phyloP scores from a whole-genome alignment of 2,113 vertebrate species.

The Eurystomus gularis region DNA sequence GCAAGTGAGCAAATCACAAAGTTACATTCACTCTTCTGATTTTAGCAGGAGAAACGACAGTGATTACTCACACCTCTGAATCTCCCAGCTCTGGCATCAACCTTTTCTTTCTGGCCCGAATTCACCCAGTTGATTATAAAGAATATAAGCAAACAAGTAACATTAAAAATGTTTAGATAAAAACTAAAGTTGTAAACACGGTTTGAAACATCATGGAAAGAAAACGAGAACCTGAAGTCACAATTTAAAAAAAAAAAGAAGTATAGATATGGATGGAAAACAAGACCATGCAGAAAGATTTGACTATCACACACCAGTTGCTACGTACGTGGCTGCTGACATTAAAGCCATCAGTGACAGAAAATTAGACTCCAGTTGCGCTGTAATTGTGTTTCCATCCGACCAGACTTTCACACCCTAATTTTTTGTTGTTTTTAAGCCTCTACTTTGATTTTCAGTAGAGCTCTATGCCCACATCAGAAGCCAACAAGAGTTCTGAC shows the following conservation, averaged over 20 bases:
- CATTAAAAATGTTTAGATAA: background rate
- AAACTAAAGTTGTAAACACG: background rate
- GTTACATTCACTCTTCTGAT: background rate
- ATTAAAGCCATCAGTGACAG: background rate
- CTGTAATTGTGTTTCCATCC: background rate
- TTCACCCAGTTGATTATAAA: background rate
- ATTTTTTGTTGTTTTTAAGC: background rate
- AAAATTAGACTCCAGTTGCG: background rate
- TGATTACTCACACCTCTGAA: background rate
- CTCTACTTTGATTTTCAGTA: background rate
- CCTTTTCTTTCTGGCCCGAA: background rate
- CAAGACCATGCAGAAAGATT: background rate
- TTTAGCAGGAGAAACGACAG: background rate
- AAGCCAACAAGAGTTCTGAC: background rate
- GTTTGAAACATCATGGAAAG: background rate
- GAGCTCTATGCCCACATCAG: background rate
- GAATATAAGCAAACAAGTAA: background rate
- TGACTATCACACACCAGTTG: too few species aligned
- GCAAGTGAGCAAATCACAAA: background rate
- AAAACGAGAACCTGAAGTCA: background rate
- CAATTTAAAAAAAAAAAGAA: background rate
- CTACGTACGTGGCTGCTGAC: background rate
- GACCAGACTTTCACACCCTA: background rate
- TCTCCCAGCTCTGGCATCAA: background rate
- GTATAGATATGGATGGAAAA: background rate